Conservation (phyloP, 2,797 vertebrate genomes). For the Halcyon chelicuti region DNA sequence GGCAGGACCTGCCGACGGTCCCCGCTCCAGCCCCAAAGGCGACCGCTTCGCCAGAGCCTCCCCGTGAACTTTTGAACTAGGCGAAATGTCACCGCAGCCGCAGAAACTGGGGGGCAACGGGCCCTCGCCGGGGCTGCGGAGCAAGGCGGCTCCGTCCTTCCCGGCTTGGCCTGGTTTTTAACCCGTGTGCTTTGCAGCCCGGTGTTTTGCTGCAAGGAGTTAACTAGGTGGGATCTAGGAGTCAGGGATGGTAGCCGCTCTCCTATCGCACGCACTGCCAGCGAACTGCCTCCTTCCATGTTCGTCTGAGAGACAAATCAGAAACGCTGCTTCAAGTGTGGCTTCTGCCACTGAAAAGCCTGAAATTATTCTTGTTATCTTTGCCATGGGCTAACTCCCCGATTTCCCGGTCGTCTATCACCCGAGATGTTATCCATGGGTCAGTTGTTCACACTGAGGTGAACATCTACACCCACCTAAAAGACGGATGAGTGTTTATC, state of each 20-base stretch:
- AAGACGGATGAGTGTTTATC: neutral
- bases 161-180: neutral
- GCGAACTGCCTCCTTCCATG: constrained; percentile 32
- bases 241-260: constrained; percentile 8
- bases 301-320: constrained; percentile 5
- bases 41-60: neutral
- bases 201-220: constrained; percentile 8
- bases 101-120: neutral
- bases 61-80: constrained; percentile 12
- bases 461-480: neutral
- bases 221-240: constrained; percentile 49
- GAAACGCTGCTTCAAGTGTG: neutral
- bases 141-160: neutral
- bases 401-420: neutral
- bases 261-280: constrained; percentile 22
- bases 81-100: neutral
- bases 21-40: neutral
- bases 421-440: neutral
- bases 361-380: neutral
- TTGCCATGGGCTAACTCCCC: neutral
- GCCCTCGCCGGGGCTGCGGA: neutral
- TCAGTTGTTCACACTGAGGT: neutral
- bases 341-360: neutral
- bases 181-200: neutral
- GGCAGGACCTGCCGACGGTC: neutral